These are phyloP conservation scores for human DNA, from an alignment of 2,113 vertebrate species.

Conservation along the genomic window GRCh38 chr21:21906001-21906500, in stretches of 20 bases:
- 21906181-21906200: fast-evolving
- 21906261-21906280: neutral
- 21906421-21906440: neutral
- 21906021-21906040: neutral
- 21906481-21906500: neutral
- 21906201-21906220: neutral
- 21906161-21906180: neutral
- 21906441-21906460: neutral
- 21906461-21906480: neutral
- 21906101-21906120: neutral
- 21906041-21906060: neutral
- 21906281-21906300: neutral
- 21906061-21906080: neutral
- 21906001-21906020: neutral
- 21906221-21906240: fast-evolving
- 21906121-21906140: neutral
- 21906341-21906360: neutral
- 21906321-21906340: neutral
- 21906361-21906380: neutral
- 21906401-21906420: neutral
- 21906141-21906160: neutral
- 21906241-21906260: neutral
- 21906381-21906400: neutral
- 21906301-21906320: neutral
- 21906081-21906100: neutral